These are phyloP conservation scores for Homalodisca vitripennis DNA, from an alignment of 1,140 invertebrate species.

Conservation along the genomic window DNA sequence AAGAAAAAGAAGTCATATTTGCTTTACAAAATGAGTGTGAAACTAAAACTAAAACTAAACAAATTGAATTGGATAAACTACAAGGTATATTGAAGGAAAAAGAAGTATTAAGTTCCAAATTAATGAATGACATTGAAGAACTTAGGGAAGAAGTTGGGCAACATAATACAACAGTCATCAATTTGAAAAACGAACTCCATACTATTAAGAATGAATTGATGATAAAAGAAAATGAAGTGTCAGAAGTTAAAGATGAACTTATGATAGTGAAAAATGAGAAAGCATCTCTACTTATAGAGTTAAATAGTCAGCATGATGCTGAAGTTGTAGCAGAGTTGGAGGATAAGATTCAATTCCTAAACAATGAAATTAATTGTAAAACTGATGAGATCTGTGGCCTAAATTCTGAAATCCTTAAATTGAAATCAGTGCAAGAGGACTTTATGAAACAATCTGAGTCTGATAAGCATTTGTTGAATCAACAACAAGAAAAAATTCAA, in stretches of 20 bases:
- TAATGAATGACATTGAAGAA: not conserved
- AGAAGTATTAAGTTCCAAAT: not conserved
- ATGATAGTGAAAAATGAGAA: not conserved
- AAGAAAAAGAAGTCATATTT: conserved; percentile 18
- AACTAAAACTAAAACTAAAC: not conserved
- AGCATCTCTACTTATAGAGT: not conserved
- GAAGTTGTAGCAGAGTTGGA: not conserved
- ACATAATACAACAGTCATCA: not conserved
- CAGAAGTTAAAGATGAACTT: not conserved
- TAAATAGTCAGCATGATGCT: not conserved
- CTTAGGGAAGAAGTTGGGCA: not conserved
- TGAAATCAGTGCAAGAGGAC: not conserved
- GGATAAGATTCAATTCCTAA: not conserved
- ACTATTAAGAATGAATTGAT: not conserved
- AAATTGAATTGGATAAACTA: not conserved
- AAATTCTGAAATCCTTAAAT: not conserved
- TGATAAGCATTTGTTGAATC: not conserved
- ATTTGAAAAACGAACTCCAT: not conserved
- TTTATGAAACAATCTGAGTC: not conserved
- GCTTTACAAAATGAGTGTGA: conserved; percentile 11
- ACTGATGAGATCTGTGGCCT: not conserved
- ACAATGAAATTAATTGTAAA: conserved; percentile 2
- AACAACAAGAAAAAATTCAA: not conserved
- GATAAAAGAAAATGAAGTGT: not conserved
- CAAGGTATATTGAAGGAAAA: not conserved